Evolutionary conservation across 2,888 invertebrate species (phyloP), one percentile per base, ranked within the genome.

Genomic region (Ctena decussata): DNA sequence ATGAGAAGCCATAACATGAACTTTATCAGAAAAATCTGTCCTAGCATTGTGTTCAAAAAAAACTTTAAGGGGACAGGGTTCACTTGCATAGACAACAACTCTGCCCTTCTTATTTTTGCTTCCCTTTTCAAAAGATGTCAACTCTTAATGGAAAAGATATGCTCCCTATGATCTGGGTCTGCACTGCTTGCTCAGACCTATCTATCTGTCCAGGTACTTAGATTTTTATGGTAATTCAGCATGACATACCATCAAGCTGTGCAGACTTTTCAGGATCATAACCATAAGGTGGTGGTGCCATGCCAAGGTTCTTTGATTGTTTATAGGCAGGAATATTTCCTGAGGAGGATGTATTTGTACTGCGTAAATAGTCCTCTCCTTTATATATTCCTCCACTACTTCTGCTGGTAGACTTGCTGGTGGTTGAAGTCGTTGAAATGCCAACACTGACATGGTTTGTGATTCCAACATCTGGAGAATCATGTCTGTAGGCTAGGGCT

Each of bases 401-500:
- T 96, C 99, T 99, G 73, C 98, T 98, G 0, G 99, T 99, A 41
- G 98, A 98, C 88, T 98, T 97, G 0, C 98, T 98, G 0, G 99
- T 99, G 0, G 99, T 99, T 84, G 98, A 98, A 0, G 98, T 98
- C 0, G 98, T 98, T 18, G 99, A 98, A 91, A 99, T 98, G 44
- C 99, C 99, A 86, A 98, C 97, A 95, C 95, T 96, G 49, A 93
- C 89, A 5, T 96, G 94, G 65, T 95, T 93, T 76, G 96, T 85
- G 5, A 93, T 89, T 44, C 95, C 95, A n/a, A 89, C 91, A 69
- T 95, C 95, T 72, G 94, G 93, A 6, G 96, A 95, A 94, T 97
- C 97, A 73, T 94, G 91, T 85, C 98, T 97, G 94, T 98, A 98
- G 0, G 98, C 98, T 87, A 98, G 96, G 0, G 98, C 98, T 1